Evolutionary conservation across 2,797 vertebrate genomes (phyloP).

Genomic region (Pachyuromys duprasi): DNA sequence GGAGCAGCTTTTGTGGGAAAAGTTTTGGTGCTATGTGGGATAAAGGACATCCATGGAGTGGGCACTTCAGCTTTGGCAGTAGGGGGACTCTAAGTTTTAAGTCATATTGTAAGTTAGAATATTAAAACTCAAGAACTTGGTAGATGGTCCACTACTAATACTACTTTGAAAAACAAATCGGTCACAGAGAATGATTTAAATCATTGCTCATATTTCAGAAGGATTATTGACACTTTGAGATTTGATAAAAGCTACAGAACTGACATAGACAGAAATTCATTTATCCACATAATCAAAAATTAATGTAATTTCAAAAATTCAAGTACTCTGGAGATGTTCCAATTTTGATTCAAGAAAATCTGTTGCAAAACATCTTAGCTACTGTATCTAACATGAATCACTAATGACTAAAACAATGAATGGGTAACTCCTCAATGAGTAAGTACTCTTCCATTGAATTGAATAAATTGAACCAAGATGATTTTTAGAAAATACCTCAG

Average conservation of each 20-base stretch:
- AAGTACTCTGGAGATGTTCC: background rate
- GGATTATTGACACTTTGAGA: background rate
- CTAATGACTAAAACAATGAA: slow-evolving; percentile 1
- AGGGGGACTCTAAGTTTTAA: background rate
- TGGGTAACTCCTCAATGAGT: background rate
- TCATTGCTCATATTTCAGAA: background rate
- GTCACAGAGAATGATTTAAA: background rate
- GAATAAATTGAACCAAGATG: background rate
- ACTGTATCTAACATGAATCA: background rate
- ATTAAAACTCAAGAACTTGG: background rate
- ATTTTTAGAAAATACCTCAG: background rate
- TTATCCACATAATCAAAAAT: background rate
- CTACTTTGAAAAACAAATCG: slow-evolving; percentile 30
- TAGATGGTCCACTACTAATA: background rate
- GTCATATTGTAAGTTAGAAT: background rate
- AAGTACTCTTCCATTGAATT: background rate
- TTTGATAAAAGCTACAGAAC: background rate
- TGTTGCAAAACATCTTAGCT: slow-evolving; percentile 2
- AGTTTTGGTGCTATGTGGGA: background rate
- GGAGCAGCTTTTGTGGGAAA: background rate
- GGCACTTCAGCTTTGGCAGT: background rate
- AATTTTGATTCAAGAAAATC: slow-evolving; percentile 35
- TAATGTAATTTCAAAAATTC: slow-evolving; percentile 41
- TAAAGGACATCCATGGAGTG: background rate
- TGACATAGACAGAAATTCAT: background rate